Evolutionary conservation across 2,797 vertebrate species (phyloP).

Genomic region (Darevskia nairensis): DNA sequence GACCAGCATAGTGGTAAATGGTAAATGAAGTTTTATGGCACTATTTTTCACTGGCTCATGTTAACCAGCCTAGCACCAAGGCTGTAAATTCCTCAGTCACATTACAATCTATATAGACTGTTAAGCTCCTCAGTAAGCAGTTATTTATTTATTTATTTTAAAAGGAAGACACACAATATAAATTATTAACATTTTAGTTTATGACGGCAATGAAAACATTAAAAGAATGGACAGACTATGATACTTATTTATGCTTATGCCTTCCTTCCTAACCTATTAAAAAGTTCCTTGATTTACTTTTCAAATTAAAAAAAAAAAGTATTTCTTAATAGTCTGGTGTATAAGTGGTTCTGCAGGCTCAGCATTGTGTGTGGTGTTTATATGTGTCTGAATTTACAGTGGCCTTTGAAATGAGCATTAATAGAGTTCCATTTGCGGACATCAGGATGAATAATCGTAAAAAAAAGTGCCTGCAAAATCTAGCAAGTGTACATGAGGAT

Average conservation of each 20-base stretch:
- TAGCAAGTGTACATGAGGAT: background rate
- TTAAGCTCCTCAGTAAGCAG: background rate
- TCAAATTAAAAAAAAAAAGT: constrained; percentile 15
- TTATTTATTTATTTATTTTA: background rate
- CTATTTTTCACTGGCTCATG: constrained; percentile 21
- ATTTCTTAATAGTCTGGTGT: background rate
- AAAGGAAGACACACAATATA: constrained; percentile 8
- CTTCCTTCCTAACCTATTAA: constrained; percentile 14
- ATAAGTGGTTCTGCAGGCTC: background rate
- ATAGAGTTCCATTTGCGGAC: constrained; percentile 9
- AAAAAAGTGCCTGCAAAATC: constrained; percentile 16
- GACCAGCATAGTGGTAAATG: constrained; percentile 45
- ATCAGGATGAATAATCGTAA: constrained; percentile 26
- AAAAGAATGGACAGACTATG: constrained; percentile 15
- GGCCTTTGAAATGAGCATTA: constrained; percentile 16
- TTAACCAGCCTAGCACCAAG: constrained; percentile 36
- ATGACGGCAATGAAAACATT: constrained; percentile 35
- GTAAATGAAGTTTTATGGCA: constrained; percentile 50
- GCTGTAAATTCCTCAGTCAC: constrained; percentile 33
- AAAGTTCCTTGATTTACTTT: constrained; percentile 49
- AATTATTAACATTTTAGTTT: constrained; percentile 43
- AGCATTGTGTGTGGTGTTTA: background rate
- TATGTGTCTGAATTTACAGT: constrained; percentile 22
- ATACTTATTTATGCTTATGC: constrained; percentile 19
- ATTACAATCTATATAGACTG: constrained; percentile 38